Conservation (phyloP, 2,113 vertebrate genomes). For the Paramormyrops kingsleyae region DNA sequence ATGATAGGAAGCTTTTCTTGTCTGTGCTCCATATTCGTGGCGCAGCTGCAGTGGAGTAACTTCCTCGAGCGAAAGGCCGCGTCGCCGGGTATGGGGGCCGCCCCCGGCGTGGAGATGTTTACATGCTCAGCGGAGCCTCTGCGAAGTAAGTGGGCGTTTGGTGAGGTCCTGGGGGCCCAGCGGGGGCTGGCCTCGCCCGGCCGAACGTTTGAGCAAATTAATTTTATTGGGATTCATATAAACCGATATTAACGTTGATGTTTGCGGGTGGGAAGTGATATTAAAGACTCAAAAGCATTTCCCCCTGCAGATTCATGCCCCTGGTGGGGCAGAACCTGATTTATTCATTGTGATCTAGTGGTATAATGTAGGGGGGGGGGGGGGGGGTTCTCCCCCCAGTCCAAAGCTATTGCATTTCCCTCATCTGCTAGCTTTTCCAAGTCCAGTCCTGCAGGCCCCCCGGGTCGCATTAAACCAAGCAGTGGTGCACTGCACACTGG, state of each 20-base stretch:
- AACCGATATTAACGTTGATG: not conserved
- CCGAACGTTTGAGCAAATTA: not conserved
- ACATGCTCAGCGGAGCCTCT: not conserved
- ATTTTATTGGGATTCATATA: not conserved
- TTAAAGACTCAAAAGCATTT: constrained; percentile 22
- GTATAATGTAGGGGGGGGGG: constrained; percentile 27
- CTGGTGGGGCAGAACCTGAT: constrained; percentile 25
- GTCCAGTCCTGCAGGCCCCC: not conserved
- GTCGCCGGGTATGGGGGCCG: not conserved
- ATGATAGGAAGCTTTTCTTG: constrained; percentile 30
- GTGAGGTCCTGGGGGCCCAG: constrained; percentile 35
- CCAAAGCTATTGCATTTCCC: constrained; percentile 11
- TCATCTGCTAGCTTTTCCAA: not conserved
- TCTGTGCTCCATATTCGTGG: not conserved
- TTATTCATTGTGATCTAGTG: constrained; percentile 31
- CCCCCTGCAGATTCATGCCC: constrained; percentile 12
- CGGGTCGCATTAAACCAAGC: constrained; percentile 34
- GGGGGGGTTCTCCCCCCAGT: constrained; percentile 27
- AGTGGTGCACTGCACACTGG: constrained; percentile 10
- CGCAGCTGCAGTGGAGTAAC: not conserved
- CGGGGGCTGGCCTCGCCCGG: not conserved
- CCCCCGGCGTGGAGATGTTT: not conserved
- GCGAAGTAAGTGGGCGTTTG: not conserved
- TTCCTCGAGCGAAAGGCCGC: not conserved
- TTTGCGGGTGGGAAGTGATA: not conserved